Evolutionary conservation across 2,888 invertebrate species (phyloP).

Genomic region (Villa cingulata): DNA sequence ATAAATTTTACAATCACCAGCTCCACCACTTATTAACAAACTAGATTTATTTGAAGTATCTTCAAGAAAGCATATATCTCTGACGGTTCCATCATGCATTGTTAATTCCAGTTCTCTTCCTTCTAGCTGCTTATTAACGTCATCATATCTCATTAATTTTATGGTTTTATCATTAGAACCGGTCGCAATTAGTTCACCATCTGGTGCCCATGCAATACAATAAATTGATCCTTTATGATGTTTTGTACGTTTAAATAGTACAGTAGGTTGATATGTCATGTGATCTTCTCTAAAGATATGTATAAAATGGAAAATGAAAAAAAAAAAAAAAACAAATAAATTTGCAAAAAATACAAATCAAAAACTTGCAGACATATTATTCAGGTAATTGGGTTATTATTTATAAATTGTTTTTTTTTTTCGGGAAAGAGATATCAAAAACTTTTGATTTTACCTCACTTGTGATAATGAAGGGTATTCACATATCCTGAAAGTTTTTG

Average conservation of each 20-base stretch:
- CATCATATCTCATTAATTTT: conserved; percentile 80
- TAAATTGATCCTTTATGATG: conserved; percentile 95
- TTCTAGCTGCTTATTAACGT: conserved; percentile 68
- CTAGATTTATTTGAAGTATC: conserved; percentile 78
- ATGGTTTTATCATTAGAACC: conserved; percentile 95
- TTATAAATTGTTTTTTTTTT: no score
- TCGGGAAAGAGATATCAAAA: no score
- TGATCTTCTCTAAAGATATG: conserved; percentile 54
- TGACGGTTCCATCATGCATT: conserved; percentile 91
- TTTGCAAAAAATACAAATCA: no score
- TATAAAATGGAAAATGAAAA: no score
- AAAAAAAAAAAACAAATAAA: no score
- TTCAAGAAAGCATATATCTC: conserved; percentile 89
- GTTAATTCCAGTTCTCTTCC: conserved; percentile 73
- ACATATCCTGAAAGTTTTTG: conserved; percentile 86
- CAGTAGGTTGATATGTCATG: conserved; percentile 70
- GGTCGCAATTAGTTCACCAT: conserved; percentile 85
- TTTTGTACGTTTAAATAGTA: conserved; percentile 79
- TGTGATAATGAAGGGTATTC: conserved; percentile 76
- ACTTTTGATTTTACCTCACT: conserved; percentile 41
- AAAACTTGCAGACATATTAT: no score
- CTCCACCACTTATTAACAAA: conserved; percentile 83
- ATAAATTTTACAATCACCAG: conserved; percentile 92
- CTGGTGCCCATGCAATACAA: conserved; percentile 86
- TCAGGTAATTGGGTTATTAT: no score